Conservation (phyloP, 2,797 vertebrate species). For the Mormyrops boulengeri region DNA sequence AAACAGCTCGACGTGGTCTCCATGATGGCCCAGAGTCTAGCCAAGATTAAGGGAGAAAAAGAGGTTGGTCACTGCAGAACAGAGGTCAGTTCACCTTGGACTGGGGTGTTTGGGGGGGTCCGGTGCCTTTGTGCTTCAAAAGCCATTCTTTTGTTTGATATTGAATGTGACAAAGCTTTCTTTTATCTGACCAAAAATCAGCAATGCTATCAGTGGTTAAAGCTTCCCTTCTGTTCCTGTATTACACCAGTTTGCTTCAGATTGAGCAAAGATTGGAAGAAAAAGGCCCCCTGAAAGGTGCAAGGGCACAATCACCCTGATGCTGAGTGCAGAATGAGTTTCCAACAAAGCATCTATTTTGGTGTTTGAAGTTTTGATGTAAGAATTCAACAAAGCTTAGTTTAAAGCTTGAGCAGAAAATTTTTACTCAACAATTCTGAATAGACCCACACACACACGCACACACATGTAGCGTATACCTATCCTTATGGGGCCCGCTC, state of each 20-base stretch:
- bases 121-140: background rate
- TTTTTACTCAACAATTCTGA: background rate
- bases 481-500: no score
- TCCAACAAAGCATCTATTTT: conserved; percentile 9
- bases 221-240: conserved; percentile 8
- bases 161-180: background rate
- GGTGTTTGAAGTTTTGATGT: background rate
- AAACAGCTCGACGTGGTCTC: background rate
- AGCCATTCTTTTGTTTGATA: background rate
- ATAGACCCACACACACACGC: no score
- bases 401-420: background rate
- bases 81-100: background rate
- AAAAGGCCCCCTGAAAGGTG: background rate
- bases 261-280: background rate
- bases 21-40: background rate
- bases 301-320: background rate
- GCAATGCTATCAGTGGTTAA: conserved; percentile 6
- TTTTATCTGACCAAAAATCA: conserved; percentile 11
- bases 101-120: background rate
- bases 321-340: background rate
- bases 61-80: background rate
- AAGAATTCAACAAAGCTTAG: background rate
- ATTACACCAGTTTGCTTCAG: conserved; percentile 5
- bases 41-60: background rate
- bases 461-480: no score